These are phyloP conservation scores for Grammomys dolichurus DNA, from an alignment of 2,113 vertebrate genomes.

Conservation along the genomic window DNA sequence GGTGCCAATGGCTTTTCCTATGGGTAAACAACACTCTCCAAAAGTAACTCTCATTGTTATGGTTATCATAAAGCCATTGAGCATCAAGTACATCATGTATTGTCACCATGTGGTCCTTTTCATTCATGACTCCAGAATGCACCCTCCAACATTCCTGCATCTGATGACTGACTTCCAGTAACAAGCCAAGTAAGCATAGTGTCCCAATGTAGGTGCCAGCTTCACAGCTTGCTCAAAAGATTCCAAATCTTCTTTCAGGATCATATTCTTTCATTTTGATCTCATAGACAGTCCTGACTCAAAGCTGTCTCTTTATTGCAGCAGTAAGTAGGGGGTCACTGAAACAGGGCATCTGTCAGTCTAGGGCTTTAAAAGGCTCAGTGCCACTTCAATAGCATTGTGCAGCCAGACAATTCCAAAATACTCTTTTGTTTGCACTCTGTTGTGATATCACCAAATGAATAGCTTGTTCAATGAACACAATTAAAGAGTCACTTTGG, in stretches of 20 bases:
- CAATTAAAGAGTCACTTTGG: conserved; percentile 97
- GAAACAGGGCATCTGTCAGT: conserved; percentile 97
- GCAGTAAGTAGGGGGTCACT: conserved; percentile 96
- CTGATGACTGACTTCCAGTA: conserved; percentile 96
- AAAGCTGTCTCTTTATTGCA: conserved; percentile 96
- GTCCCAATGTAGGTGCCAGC: conserved; percentile 97
- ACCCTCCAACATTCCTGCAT: conserved; percentile 98
- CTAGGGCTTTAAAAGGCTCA: conserved; percentile 93
- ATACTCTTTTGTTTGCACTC: conserved; percentile 99
- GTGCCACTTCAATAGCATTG: conserved; percentile 96
- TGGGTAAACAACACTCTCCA: conserved; percentile 92
- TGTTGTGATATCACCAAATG: conserved; percentile 97
- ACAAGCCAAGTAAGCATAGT: conserved; percentile 94
- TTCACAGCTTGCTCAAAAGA: conserved; percentile 99
- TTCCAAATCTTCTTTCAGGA: conserved; percentile 92
- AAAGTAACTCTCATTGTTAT: conserved; percentile 96
- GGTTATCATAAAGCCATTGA: conserved; percentile 98
- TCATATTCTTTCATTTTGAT: conserved; percentile 98
- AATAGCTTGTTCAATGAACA: conserved; percentile 96
- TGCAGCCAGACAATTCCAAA: conserved; percentile 99
- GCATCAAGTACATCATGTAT: conserved; percentile 98
- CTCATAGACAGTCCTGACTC: conserved; percentile 97
- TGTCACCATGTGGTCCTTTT: conserved; percentile 97
- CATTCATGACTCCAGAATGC: conserved; percentile 96
- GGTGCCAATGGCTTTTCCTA: conserved; percentile 96